Evolutionary conservation across 1,140 invertebrate species (phyloP), one percentile per base, ranked within the genome.

Genomic region (Diploscapter pachys): DNA sequence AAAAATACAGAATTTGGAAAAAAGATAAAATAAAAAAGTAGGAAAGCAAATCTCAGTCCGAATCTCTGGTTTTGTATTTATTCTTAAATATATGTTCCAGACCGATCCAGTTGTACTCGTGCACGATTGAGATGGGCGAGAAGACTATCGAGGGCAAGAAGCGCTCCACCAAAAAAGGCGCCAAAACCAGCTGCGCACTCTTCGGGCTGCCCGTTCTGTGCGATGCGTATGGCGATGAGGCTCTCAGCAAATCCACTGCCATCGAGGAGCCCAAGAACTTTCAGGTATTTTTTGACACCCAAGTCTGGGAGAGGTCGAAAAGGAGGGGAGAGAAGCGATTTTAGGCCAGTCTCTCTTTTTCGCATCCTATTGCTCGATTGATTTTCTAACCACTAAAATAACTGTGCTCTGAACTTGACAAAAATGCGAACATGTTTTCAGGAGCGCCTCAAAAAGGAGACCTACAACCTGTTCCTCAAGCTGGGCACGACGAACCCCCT

Each of bases 161-260:
- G 31, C 8, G 11, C 13, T 56, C 9, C 5, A 55, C 11, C 50
- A 69, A 69, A 54, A 69, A 69, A 53, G 52, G n/a, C 5, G 67
- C 67, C 67, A 69, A 69, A 53, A 69, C 6, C 11, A 54, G 57
- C 9, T 69, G 67, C 31, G 52, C 11, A n/a, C 6, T 6, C 9
- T 8, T 9, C 6, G 51, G 50, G 9, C 31, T 69, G n/a, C 31
- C 52, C n/a, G 67, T 69, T 61, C 5, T 13, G n/a, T 69, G 11
- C 57, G 9, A 54, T 11, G 6, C 13, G 8, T 65, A 31, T 65
- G 9, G 9, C 9, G 9, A 11, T 59, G 31, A 59, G 2, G 51
- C 8, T 31, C 63, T 8, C 31, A 31, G 31, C 31, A 31, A 31
- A 31, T 31, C 31, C 31, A 31, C 31, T 31, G 31, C 31, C 31